Evolutionary conservation across 2,888 invertebrate species (phyloP).

Genomic region (Plemyria rubiginata): DNA sequence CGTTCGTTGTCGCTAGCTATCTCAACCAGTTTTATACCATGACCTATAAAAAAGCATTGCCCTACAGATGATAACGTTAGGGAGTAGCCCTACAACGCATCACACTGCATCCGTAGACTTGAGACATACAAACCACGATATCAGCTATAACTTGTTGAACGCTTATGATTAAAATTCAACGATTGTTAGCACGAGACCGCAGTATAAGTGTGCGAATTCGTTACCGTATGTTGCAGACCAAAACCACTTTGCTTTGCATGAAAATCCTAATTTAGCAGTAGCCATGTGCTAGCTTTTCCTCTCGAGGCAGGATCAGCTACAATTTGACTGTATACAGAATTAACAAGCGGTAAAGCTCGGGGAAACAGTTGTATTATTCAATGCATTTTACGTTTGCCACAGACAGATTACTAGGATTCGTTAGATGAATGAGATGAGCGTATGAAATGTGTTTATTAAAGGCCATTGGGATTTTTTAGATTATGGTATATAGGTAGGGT

Average conservation of each 20-base stretch:
- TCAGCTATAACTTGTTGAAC: no score
- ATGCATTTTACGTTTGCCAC: slow-evolving; percentile 17
- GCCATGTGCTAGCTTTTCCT: slow-evolving; percentile 32
- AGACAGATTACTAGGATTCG: slow-evolving; percentile 10
- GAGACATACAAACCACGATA: no score
- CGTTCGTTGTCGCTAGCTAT: no score
- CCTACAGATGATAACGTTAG: no score
- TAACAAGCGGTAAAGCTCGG: slow-evolving; percentile 22
- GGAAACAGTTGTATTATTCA: slow-evolving; percentile 27
- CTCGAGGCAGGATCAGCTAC: slow-evolving; percentile 28
- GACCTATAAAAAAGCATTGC: no score
- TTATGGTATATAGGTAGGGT: no score
- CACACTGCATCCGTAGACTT: no score
- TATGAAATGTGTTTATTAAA: background rate
- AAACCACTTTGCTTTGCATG: slow-evolving; percentile 46
- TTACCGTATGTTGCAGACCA: slow-evolving; percentile 11
- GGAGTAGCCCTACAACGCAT: no score
- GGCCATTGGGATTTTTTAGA: no score
- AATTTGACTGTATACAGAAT: slow-evolving; percentile 30
- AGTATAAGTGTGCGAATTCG: background rate
- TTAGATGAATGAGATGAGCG: slow-evolving; percentile 8
- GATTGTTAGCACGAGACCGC: no score
- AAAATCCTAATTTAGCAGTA: slow-evolving; percentile 46
- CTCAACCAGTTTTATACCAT: no score
- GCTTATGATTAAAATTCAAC: no score